These are phyloP conservation scores for Drosophila mojavensis DNA, from an alignment of 1,140 invertebrate genomes.

Conservation along the genomic window DNA sequence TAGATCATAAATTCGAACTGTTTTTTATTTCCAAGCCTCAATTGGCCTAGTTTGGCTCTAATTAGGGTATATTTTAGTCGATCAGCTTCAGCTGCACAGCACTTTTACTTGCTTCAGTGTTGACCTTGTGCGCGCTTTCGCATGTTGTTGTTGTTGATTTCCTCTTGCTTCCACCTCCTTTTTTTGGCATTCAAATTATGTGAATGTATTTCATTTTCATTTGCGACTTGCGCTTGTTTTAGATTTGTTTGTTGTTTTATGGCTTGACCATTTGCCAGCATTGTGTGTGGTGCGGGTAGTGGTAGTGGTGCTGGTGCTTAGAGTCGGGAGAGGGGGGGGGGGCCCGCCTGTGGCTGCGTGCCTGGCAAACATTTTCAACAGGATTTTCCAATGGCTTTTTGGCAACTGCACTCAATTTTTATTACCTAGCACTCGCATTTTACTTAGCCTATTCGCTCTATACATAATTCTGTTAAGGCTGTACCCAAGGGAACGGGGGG, in stretches of 20 bases:
- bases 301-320: not conserved
- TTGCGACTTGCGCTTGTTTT: constrained; percentile 56
- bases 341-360: constrained; percentile 43
- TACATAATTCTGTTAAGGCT: constrained; percentile 4
- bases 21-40: no score
- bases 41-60: no score
- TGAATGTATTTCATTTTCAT: constrained; percentile 68
- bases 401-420: constrained; percentile 74
- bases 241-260: constrained; percentile 61
- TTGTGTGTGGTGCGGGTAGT: constrained; percentile 23
- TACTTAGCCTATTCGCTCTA: constrained; percentile 39
- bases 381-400: constrained; percentile 55
- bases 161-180: not conserved
- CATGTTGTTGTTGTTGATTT: constrained; percentile 4
- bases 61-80: not conserved
- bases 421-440: constrained; percentile 63
- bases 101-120: constrained; percentile 2
- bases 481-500: not conserved
- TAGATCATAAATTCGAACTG: no score
- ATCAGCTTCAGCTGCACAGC: not conserved
- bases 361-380: constrained; percentile 64
- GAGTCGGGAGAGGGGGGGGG: not conserved
- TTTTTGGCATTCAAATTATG: constrained; percentile 59
- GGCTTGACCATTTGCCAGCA: constrained; percentile 61
- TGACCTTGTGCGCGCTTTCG: constrained; percentile 37